Conservation (phyloP, 2,888 invertebrate species). For the Lycophotia porphyrea region DNA sequence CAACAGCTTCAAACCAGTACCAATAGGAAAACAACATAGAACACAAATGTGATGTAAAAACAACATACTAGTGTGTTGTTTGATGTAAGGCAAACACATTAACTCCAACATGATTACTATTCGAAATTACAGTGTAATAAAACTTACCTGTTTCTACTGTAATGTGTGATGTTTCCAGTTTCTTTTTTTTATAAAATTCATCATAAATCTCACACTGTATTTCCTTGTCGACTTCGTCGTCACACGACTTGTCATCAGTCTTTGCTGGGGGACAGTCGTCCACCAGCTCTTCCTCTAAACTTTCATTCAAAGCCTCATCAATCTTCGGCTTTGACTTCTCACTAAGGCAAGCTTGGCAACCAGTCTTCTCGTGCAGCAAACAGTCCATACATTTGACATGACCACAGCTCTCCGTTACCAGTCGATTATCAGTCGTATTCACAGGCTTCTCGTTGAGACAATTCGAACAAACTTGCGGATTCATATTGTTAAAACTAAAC, state of each 20-base stretch:
- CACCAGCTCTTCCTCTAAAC: constrained; percentile 55
- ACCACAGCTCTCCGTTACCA: constrained; percentile 94
- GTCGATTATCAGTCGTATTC: constrained; percentile 90
- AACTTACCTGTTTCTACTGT: constrained; percentile 80
- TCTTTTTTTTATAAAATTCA: constrained; percentile 77
- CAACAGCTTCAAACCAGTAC: neutral
- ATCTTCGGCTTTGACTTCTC: constrained; percentile 64
- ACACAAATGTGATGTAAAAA: neutral
- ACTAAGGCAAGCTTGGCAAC: constrained; percentile 90
- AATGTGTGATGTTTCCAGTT: constrained; percentile 84
- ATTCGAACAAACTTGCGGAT: constrained; percentile 90
- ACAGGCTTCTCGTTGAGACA: constrained; percentile 90
- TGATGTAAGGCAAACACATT: neutral
- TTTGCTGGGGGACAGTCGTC: constrained; percentile 54
- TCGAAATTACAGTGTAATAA: neutral
- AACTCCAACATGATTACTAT: constrained; percentile 13
- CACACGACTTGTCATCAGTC: constrained; percentile 61
- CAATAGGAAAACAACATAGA: neutral
- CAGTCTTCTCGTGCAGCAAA: constrained; percentile 91
- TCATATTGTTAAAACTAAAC: constrained; percentile 80
- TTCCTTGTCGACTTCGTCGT: constrained; percentile 53
- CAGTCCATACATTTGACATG: constrained; percentile 94
- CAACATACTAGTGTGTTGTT: neutral
- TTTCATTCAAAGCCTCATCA: constrained; percentile 47
- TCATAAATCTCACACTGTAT: constrained; percentile 64